Evolutionary conservation across 2,113 vertebrate genomes (phyloP).

Genomic region (Eubucco bourcierii): DNA sequence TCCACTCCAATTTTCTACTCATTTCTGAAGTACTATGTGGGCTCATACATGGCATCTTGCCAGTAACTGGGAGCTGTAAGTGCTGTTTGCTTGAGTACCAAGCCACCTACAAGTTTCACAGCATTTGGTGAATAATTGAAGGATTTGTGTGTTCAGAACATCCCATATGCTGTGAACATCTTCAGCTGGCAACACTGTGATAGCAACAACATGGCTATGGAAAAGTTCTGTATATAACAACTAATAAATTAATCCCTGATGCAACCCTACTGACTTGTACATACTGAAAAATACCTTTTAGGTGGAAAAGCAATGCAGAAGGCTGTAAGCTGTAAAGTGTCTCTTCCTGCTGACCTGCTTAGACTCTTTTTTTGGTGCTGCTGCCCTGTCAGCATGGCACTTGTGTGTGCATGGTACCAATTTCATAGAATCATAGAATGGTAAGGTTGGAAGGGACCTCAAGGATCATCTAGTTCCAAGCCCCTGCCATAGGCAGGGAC

Average conservation of each 20-base stretch:
- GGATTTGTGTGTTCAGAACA: slow-evolving; percentile 9
- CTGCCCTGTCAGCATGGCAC: neutral
- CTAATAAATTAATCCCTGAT: neutral
- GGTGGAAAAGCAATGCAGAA: neutral
- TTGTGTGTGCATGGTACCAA: accelerated
- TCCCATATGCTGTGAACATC: slow-evolving; percentile 23
- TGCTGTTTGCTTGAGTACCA: neutral
- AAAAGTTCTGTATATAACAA: neutral
- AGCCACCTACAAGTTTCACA: slow-evolving; percentile 52
- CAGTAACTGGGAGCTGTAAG: neutral
- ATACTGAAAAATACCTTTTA: neutral
- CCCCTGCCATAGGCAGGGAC: too few species aligned
- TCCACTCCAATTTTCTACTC: neutral
- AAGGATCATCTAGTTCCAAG: too few species aligned
- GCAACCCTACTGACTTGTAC: neutral
- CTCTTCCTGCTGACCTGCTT: neutral
- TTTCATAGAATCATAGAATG: neutral
- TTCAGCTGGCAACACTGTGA: slow-evolving; percentile 1
- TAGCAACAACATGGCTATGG: neutral
- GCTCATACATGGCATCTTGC: neutral
- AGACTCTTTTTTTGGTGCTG: neutral
- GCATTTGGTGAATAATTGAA: slow-evolving; percentile 37
- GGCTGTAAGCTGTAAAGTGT: neutral
- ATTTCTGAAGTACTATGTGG: slow-evolving; percentile 7
- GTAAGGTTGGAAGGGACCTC: too few species aligned